Evolutionary conservation across 2,113 vertebrate genomes (phyloP).

Genomic region (Glaucomys volans): DNA sequence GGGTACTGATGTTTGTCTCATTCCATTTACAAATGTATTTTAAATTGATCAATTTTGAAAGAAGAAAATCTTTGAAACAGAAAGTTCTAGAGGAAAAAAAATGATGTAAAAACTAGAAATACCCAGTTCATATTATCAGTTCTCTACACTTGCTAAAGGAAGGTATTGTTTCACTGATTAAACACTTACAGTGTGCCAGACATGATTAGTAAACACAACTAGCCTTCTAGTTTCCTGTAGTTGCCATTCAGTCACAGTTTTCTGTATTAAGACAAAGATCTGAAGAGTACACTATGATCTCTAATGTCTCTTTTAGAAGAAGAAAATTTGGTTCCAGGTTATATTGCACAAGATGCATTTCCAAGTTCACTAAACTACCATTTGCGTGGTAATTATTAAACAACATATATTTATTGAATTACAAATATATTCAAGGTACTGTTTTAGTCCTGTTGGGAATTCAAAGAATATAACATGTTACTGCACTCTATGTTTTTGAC

Average conservation of each 20-base stretch:
- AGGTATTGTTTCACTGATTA: neutral
- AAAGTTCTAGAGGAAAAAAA: neutral
- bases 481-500: neutral
- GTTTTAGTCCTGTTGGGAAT: neutral
- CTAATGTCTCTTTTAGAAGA: neutral
- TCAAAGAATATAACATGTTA: neutral
- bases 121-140: neutral
- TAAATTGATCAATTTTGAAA: neutral
- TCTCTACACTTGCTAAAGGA: neutral
- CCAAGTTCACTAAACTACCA: neutral
- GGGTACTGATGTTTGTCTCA: no score
- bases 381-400: constrained; percentile 21
- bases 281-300: neutral
- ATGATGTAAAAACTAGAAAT: neutral
- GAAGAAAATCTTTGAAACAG: neutral
- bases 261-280: neutral
- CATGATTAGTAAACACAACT: neutral
- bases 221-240: neutral
- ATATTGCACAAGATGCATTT: neutral
- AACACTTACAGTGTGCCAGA: neutral
- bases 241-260: neutral
- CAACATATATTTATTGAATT: neutral
- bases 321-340: constrained; percentile 3
- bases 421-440: neutral
- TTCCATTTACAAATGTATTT: constrained; percentile 42